Conservation (phyloP, 1,140 invertebrate species). For the Agraylea sexmaculata region DNA sequence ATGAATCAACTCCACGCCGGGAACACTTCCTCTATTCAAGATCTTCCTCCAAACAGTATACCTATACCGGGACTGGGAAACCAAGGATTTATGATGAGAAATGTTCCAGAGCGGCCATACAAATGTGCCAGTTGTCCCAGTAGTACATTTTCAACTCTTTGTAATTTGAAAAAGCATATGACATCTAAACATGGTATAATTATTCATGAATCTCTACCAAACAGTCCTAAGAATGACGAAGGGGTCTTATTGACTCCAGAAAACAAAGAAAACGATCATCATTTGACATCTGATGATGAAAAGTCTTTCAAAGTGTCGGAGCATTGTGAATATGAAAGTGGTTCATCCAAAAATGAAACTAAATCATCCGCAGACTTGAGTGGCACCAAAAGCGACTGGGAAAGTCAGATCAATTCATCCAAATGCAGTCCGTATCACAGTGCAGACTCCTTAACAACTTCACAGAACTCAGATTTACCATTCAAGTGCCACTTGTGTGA, state of each 20-base stretch:
- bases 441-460: conserved; percentile 11
- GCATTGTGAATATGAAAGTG: not conserved
- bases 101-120: conserved; percentile 68
- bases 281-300: conserved; percentile 23
- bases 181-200: conserved; percentile 51
- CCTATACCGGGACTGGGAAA: conserved; percentile 26
- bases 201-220: conserved; percentile 32
- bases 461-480: conserved; percentile 50
- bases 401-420: conserved; percentile 19
- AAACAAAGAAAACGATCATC: conserved; percentile 25
- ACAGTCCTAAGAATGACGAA: conserved; percentile 16
- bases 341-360: not conserved
- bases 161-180: conserved; percentile 67
- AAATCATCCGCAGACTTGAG: not conserved
- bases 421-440: conserved; percentile 17
- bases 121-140: conserved; percentile 76
- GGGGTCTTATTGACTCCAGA: conserved; percentile 21
- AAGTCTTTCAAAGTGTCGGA: conserved; percentile 10
- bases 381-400: conserved; percentile 22
- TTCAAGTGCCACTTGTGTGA: conserved; percentile 92
- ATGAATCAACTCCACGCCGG: conserved; percentile 6
- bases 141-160: conserved; percentile 72
- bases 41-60: conserved; percentile 29
- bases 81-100: conserved; percentile 46
- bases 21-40: conserved; percentile 29